Percentiles rank a stretch among this genome's conserved stretches.
phyloP scores from a whole-genome alignment of 1,140 invertebrate genomes.

The Saccostrea glomerata region DNA sequence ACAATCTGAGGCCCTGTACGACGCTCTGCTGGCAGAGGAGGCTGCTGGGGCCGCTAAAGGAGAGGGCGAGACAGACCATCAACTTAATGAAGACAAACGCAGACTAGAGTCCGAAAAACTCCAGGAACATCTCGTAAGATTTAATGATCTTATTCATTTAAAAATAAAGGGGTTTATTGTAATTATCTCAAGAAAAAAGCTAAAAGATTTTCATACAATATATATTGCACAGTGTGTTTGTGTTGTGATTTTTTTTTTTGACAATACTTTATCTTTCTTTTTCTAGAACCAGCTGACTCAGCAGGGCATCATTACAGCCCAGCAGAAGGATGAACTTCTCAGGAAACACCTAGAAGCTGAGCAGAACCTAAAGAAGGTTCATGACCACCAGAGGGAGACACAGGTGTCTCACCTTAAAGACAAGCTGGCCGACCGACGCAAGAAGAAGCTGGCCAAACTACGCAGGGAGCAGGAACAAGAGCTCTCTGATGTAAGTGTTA shows the following conservation, averaged over 20 bases:
- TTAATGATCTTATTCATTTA: too few relatives aligned
- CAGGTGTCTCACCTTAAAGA: slow-evolving; percentile 65
- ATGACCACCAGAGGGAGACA: slow-evolving; percentile 60
- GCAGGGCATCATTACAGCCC: slow-evolving; percentile 66
- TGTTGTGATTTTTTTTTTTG: background rate
- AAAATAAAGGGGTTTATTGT: too few relatives aligned
- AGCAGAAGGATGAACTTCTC: slow-evolving; percentile 64
- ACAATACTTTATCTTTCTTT: background rate
- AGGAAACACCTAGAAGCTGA: slow-evolving; percentile 68
- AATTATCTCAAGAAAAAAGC: too few relatives aligned
- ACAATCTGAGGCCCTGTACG: slow-evolving; percentile 65
- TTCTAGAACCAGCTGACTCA: slow-evolving; percentile 66
- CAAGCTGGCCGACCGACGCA: slow-evolving; percentile 64
- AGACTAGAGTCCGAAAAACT: slow-evolving; percentile 65
- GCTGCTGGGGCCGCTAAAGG: slow-evolving; percentile 65
- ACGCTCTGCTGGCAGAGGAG: slow-evolving; percentile 68
- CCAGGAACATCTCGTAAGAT: slow-evolving; percentile 69
- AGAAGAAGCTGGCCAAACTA: slow-evolving; percentile 64
- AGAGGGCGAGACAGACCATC: slow-evolving; percentile 65
- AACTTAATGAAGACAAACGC: slow-evolving; percentile 64
- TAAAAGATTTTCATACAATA: too few relatives aligned
- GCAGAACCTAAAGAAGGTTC: slow-evolving; percentile 54
- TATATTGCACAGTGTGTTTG: background rate
- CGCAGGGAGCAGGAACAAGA: slow-evolving; percentile 71
- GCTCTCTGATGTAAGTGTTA: slow-evolving; percentile 67